Percentiles rank a stretch among this genome's conserved stretches.
Evolutionary conservation across 2,797 vertebrate species (phyloP).

Genomic region (Denticeps clupeoides): DNA sequence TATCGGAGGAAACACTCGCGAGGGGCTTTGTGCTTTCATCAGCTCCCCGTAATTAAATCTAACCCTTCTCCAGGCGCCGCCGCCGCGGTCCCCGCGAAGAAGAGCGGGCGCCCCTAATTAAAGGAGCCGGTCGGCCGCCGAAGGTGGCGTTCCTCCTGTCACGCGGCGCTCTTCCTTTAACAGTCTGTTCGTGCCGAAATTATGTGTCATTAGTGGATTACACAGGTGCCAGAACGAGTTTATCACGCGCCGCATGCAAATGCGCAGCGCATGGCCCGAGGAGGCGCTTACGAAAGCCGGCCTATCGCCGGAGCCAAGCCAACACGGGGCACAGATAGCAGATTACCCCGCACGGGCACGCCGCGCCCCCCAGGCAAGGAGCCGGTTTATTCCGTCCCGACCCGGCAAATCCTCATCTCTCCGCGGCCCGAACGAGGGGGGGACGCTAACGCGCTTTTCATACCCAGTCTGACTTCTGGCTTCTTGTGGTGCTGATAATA

Average conservation of each 20-base stretch:
- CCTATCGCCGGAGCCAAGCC: constrained; percentile 70
- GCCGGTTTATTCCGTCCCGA: constrained; percentile 57
- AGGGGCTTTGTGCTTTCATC: constrained; percentile 62
- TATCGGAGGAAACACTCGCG: constrained; percentile 57
- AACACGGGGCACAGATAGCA: constrained; percentile 66
- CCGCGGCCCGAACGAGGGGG: constrained; percentile 53
- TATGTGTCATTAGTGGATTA: constrained; percentile 72
- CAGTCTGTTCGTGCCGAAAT: constrained; percentile 54
- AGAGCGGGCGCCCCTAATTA: constrained; percentile 61
- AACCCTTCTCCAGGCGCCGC: constrained; percentile 55
- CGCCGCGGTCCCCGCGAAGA: constrained; percentile 48
- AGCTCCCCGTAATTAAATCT: constrained; percentile 67
- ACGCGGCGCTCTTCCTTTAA: constrained; percentile 18
- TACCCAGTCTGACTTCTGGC: too few species aligned
- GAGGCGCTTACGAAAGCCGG: constrained; percentile 65
- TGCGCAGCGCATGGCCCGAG: constrained; percentile 69
- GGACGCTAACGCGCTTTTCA: too few species aligned
- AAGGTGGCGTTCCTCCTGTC: constrained; percentile 33
- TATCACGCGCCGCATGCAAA: constrained; percentile 67
- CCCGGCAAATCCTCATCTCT: constrained; percentile 52
- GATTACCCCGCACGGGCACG: constrained; percentile 63
- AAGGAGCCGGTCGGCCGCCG: constrained; percentile 41
- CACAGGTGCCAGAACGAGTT: constrained; percentile 73
- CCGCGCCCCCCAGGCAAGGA: constrained; percentile 51
- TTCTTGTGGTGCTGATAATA: too few species aligned